Evolutionary conservation across 2,113 vertebrate genomes (phyloP), one percentile per base, ranked within the genome.

Genomic region (Spheniscus mendiculus): DNA sequence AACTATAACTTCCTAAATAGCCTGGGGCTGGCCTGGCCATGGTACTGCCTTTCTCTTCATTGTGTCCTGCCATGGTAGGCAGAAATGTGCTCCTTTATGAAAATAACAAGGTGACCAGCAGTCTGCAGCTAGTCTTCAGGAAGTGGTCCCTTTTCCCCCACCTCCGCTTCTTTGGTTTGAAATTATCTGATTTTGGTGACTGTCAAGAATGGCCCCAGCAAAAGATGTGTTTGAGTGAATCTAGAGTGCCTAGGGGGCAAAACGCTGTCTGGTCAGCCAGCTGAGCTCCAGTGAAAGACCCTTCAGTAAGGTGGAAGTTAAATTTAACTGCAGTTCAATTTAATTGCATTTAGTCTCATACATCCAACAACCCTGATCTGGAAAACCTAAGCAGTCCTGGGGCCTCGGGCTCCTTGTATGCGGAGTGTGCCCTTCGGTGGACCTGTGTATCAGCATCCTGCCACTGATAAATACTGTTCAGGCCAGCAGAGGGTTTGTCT

Each of bases 401-500:
- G n/a, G 34, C 62, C 73, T 86, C 0, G 0, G 42, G 32, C 34
- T 91, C n/a, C 55, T 79, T 49, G 26, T 27, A 12, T 20, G 30
- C 61, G 72, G 52, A 85, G 44, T 5, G 8, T 9, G 15, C n/a
- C 23, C 4, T 8, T 84, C 1, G 0, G 16, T 45, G 62, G n/a
- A 91, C 82, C 40, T 22, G 6, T 38, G 30, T 70, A 29, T 76
- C 70, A 91, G 62, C 62, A n/a, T 77, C 59, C 79, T 59, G 65
- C 45, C n/a, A 6, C 45, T 86, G 87, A 90, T 32, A 76, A 94
- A 87, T n/a, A 12, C 40, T 30, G 58, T 12, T 89, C 78, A 30
- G 73, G 59, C 45, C 87, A 77, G 82, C 78, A 81, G 67, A 91
- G 71, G 55, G 81, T 93, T 89, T 86, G 47, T 96, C 84, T 91